Percentiles rank a stretch among this genome's conserved stretches.
phyloP scores from a whole-genome alignment of 1,140 invertebrate genomes.

The Heterodera schachtii region DNA sequence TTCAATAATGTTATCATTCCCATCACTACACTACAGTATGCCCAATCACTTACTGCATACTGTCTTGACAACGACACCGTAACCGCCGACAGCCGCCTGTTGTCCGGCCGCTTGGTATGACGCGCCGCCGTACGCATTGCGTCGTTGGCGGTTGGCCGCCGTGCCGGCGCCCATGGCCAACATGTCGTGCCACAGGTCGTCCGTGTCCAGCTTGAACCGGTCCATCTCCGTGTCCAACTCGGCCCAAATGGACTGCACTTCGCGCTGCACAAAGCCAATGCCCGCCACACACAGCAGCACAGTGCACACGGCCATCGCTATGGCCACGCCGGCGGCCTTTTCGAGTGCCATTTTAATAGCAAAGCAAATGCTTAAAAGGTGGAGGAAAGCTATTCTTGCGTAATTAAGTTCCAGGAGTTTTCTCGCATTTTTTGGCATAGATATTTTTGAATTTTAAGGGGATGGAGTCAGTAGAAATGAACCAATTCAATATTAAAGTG shows the following conservation, averaged over 20 bases:
- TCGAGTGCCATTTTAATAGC: neutral
- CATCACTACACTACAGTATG: no score
- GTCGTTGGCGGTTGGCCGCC: constrained; percentile 41
- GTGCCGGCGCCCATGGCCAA: constrained; percentile 44
- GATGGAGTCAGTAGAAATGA: no score
- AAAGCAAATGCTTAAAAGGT: no score
- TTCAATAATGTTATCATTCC: no score
- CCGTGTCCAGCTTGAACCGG: constrained; percentile 43
- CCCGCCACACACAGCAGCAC: constrained; percentile 57
- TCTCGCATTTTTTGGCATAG: no score
- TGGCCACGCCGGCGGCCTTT: constrained; percentile 33
- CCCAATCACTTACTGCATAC: neutral
- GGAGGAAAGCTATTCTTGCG: no score
- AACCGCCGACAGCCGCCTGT: neutral
- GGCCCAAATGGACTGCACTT: constrained; percentile 60
- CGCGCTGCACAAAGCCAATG: constrained; percentile 56
- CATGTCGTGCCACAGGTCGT: constrained; percentile 49
- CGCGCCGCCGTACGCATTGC: constrained; percentile 43
- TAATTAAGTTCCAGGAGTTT: no score
- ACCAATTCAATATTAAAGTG: no score
- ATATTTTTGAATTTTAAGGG: no score
- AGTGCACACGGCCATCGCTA: constrained; percentile 50
- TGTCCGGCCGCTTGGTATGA: neutral
- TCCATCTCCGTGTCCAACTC: constrained; percentile 62
- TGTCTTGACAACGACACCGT: neutral